Base-by-base conservation (phyloP, 2,797 vertebrate species). In the Chiropotes sagulatus region DNA sequence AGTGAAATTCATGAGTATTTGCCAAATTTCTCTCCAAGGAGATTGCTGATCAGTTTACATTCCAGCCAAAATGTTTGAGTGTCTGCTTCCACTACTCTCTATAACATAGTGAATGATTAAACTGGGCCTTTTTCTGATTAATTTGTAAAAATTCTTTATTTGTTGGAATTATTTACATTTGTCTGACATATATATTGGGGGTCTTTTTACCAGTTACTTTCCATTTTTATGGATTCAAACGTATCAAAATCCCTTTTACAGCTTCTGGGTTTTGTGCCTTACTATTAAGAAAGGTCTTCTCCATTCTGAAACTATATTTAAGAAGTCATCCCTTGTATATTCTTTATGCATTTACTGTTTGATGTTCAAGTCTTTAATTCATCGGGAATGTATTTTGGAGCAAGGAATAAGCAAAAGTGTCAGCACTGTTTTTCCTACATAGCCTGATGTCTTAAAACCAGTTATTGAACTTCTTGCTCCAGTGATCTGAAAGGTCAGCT, bases 121-220 rank as follows among this genome's bases (percentile, higher is more conserved):
- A 48, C 7, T 75, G 36, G 24, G 13, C 48, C n/a, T 83, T 89
- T 90, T 79, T 52, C 54, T 94, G 82, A 41, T 80, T 84, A 33
- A n/a, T 50, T 52, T 88, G 44, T 84, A 54, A 86, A 70, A 93
- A 54, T 19, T 64, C 1, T 52, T 88, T 87, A 48, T 61, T 57
- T 93, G 87, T 88, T 76, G 92, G 19, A 90, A 92, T 90, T 89
- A 79, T 86, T 93, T 75, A 88, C 9, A 88, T 88, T 44, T 78
- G 36, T 58, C 46, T 79, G 17, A 86, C 70, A 44, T 84, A 72
- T n/a, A 58, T 58, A 36, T 30, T 52, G 7, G 88, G 48, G 11
- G 30, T n/a, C n/a, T 58, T 83, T 92, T 95, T 90, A 93, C 20
- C 67, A 89, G 30, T 79, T 78, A 22, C 54, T 70, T 93, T 72